Conservation (phyloP, 2,113 vertebrate genomes). For the Oceanites oceanicus region DNA sequence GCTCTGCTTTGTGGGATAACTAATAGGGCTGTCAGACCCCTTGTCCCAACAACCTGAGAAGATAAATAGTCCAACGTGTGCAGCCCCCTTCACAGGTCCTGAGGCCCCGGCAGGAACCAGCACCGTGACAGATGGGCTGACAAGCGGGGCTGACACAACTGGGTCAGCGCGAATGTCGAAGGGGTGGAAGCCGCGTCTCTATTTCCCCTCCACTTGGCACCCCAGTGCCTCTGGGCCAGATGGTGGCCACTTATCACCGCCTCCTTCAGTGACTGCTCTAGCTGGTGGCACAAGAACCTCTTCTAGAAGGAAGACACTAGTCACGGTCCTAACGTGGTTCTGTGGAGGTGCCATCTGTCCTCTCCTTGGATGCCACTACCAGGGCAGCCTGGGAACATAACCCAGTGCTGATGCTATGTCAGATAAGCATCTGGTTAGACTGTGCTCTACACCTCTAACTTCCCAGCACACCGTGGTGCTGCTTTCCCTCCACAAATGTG, state of each 20-base stretch:
- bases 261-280: background rate
- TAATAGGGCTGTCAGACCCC: conserved; percentile 67
- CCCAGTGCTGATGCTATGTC: background rate
- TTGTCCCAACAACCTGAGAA: conserved; percentile 52
- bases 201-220: background rate
- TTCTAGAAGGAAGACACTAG: background rate
- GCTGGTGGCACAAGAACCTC: background rate
- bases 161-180: background rate
- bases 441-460: background rate
- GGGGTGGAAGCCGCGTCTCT: background rate
- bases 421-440: background rate
- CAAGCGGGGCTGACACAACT: conserved; percentile 55
- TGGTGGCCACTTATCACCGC: background rate
- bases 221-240: background rate
- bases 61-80: conserved; percentile 67
- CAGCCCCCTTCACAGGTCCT: conserved; percentile 56
- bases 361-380: background rate
- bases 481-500: background rate
- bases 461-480: background rate
- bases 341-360: conserved; percentile 29
- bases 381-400: background rate
- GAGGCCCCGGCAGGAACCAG: conserved; percentile 52
- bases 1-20: conserved; percentile 63
- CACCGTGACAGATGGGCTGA: conserved; percentile 66
- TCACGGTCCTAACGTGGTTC: background rate